Conservation (phyloP, 2,888 invertebrate species). For the Catonia carolina region DNA sequence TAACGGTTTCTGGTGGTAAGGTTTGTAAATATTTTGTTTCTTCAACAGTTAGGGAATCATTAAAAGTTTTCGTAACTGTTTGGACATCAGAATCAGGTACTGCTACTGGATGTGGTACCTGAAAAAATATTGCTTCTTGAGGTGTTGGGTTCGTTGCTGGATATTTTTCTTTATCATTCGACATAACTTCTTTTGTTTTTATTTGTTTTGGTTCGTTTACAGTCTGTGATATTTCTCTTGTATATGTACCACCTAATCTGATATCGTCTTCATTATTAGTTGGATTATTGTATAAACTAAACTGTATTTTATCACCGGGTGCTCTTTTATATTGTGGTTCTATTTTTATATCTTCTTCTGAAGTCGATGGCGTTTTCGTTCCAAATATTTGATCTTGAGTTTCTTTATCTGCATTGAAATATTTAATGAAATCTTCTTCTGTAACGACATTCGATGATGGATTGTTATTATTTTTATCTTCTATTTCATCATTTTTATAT, state of each 20-base stretch:
- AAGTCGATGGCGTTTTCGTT: too few species aligned
- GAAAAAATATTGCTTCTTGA: conserved; percentile 24
- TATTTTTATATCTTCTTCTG: conserved; percentile 9
- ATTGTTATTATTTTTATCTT: conserved; percentile 5
- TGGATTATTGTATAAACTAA: background rate
- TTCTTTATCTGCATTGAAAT: conserved; percentile 17
- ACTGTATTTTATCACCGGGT: background rate
- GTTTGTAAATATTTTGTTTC: conserved; percentile 21
- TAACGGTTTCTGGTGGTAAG: background rate
- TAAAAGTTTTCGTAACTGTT: background rate
- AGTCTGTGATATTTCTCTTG: background rate
- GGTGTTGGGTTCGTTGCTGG: conserved; percentile 27
- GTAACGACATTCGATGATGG: conserved; percentile 19
- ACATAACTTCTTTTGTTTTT: conserved; percentile 5
- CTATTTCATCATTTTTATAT: conserved; percentile 20
- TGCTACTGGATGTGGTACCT: conserved; percentile 23
- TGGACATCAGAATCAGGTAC: conserved; percentile 5
- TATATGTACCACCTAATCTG: background rate
- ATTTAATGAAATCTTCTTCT: conserved; percentile 24
- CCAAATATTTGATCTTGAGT: background rate
- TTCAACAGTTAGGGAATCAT: conserved; percentile 11
- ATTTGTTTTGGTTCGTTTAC: conserved; percentile 3
- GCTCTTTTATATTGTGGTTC: background rate
- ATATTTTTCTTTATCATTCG: conserved; percentile 15
- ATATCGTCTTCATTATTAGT: background rate